Conservation (phyloP, 2,888 invertebrate genomes). For the Suillia variegata region DNA sequence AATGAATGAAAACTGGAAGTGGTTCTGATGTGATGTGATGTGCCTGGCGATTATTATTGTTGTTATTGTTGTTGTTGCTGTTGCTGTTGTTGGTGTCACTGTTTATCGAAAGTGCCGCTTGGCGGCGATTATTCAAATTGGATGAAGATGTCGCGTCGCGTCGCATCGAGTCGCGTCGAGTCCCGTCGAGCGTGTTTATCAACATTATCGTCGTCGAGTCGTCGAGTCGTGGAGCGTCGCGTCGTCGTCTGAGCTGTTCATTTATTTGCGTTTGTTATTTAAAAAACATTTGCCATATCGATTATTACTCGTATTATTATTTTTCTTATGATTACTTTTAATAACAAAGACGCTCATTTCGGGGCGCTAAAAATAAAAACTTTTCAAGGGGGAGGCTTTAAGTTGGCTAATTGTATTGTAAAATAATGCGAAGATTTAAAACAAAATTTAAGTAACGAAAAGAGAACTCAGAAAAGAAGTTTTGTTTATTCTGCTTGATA, state of each 20-base stretch:
- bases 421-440: too few species aligned
- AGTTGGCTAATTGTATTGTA: too few species aligned
- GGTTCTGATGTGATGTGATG: too few species aligned
- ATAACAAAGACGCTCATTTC: too few species aligned
- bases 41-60: neutral
- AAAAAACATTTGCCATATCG: neutral
- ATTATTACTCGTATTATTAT: neutral
- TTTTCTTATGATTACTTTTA: too few species aligned
- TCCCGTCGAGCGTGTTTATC: conserved; percentile 9
- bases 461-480: too few species aligned
- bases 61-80: conserved; percentile 10
- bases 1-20: too few species aligned
- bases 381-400: too few species aligned
- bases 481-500: too few species aligned
- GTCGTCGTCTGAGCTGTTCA: neutral
- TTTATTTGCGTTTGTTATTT: conserved; percentile 2
- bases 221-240: neutral
- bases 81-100: conserved; percentile 20
- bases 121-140: conserved; percentile 30
- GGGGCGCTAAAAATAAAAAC: too few species aligned
- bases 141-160: conserved; percentile 26
- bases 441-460: too few species aligned
- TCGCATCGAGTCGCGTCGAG: neutral
- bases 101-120: conserved; percentile 28
- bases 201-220: too few species aligned